Conservation (phyloP, 2,797 vertebrate species). For the Sebastes minor region DNA sequence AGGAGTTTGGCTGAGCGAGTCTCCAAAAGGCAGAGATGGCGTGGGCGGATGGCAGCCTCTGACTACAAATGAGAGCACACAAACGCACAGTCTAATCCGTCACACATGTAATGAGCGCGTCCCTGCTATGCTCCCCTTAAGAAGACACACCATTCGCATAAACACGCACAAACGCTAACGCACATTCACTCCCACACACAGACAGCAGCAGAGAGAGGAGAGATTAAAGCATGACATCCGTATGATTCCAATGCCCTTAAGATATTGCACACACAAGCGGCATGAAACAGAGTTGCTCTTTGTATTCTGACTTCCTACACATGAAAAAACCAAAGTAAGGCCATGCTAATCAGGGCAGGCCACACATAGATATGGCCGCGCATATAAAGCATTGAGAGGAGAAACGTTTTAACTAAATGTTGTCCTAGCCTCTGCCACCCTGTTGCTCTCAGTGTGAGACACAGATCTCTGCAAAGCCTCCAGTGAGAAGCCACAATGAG, state of each 20-base stretch:
- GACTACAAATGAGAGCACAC: conserved; percentile 75
- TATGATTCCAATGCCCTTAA: conserved; percentile 13
- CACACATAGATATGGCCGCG: not conserved
- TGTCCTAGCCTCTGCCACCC: not conserved
- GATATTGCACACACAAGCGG: conserved; percentile 27
- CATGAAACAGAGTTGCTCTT: conserved; percentile 15
- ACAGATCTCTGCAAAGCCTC: not conserved
- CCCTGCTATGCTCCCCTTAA: conserved; percentile 34
- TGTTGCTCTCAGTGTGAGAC: not conserved
- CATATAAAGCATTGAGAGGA: not conserved
- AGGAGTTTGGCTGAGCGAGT: conserved; percentile 41
- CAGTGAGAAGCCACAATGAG: conserved; percentile 13
- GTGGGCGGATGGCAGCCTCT: conserved; percentile 59
- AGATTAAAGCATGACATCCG: conserved; percentile 25
- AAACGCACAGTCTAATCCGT: conserved; percentile 56
- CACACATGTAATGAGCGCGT: conserved; percentile 60
- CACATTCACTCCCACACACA: conserved; percentile 13
- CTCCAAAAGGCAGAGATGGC: conserved; percentile 41
- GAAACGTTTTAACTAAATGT: not conserved
- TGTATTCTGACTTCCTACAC: conserved; percentile 8
- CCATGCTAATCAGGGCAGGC: not conserved
- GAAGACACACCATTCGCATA: not conserved
- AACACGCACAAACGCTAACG: not conserved
- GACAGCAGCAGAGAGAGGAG: not conserved
- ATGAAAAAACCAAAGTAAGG: not conserved